A percentile compares a stretch with the other conserved stretches of the same genome.
phyloP scores from a whole-genome alignment of 1,140 invertebrate genomes.

The Ericerus pela region DNA sequence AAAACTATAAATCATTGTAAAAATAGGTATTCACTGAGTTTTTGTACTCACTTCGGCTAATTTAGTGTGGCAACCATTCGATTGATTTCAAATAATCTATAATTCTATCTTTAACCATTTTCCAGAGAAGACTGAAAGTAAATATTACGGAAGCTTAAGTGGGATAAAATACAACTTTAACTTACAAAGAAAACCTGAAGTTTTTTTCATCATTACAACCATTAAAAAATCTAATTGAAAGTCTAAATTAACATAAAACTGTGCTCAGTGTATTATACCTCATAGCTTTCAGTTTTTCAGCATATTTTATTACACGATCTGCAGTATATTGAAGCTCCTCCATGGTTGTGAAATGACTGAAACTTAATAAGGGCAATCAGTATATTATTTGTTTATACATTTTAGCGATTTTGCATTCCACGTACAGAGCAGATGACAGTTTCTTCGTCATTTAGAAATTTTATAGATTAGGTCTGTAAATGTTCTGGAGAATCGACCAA shows the following conservation, averaged over 20 bases:
- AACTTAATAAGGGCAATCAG: too few relatives aligned
- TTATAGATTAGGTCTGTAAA: too few relatives aligned
- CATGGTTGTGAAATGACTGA: slow-evolving; percentile 91
- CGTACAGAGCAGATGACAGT: too few relatives aligned
- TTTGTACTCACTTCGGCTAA: too few relatives aligned
- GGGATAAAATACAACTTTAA: background rate
- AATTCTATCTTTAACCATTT: slow-evolving; percentile 97
- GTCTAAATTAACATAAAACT: background rate
- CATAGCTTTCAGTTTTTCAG: slow-evolving; percentile 84
- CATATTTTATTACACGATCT: slow-evolving; percentile 77
- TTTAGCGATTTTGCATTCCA: too few relatives aligned
- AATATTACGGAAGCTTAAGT: slow-evolving; percentile 4
- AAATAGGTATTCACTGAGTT: too few relatives aligned
- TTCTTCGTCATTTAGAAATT: too few relatives aligned
- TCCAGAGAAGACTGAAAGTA: slow-evolving; percentile 81
- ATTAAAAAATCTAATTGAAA: too few relatives aligned
- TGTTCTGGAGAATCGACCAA: too few relatives aligned
- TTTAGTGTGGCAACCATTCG: slow-evolving; percentile 93
- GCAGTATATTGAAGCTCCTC: slow-evolving; percentile 93
- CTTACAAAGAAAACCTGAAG: slow-evolving; percentile 4
- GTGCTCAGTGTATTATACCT: slow-evolving; percentile 37
- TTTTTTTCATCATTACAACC: too few relatives aligned
- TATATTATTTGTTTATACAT: too few relatives aligned
- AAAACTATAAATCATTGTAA: too few relatives aligned
- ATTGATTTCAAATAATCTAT: slow-evolving; percentile 95